Base-by-base conservation (phyloP, 2,888 invertebrate species). In the Andrena fulva region DNA sequence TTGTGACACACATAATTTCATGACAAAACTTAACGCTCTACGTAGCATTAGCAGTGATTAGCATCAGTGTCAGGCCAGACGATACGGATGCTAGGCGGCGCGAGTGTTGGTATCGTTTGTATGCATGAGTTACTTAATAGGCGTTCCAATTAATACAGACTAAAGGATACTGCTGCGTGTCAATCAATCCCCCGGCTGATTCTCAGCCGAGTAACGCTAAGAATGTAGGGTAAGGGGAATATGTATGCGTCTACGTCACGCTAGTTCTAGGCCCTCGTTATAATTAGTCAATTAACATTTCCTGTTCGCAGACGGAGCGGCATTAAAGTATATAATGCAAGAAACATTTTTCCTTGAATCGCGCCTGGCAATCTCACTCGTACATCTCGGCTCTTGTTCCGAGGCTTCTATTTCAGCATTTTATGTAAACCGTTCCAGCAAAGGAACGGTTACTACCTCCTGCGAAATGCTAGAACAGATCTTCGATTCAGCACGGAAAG, bases 241-340 rank as follows among this genome's bases (percentile, higher is more conserved):
- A 35, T 33, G 60, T 79, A 79, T 67, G 79, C 66, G 71, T 79
- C 33, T 71, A 62, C 80, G 67, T 24, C 80, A 60, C 27, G 27
- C 16, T 70, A 52, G 12, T 68, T n/a, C 50, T 66, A 60, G 52
- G 67, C 50, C 42, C 66, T 50, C 20, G 52, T 52, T 67, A 24
- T 78, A 78, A 80, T 80, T 71, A 80, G 66, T 71, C 66, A 79
- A 80, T 79, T 71, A 80, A 80, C 80, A 20, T 67, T 80, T 80
- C 80, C 71, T 20, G 70, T 54, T 71, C 31, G 52, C 27, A 31
- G 42, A 48, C 16, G 24, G n/a, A 29, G 29, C 8, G 27, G n/a
- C 27, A 71, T 56, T 59, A 73, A 73, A 33, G 20, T 84, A 42
- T 56, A 75, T 56, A 60, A 67, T 27, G 52, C 16, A 6, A 72